These are phyloP conservation scores for Naso thynnoides DNA, from an alignment of 2,797 vertebrate genomes.

Conservation along the genomic window DNA sequence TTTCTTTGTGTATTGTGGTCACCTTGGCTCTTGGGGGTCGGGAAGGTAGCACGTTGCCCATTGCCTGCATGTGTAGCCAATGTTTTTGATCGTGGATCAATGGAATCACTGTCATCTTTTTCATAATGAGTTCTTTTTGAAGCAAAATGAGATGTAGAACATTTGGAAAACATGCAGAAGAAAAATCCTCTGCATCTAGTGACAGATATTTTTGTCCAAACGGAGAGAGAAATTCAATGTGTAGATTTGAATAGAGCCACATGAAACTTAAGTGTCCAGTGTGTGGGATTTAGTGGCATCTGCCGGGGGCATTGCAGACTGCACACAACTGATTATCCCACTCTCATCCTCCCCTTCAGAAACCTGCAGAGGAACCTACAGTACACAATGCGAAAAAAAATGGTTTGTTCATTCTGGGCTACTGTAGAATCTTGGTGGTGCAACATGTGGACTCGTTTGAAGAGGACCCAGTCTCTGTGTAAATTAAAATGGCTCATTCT, in stretches of 20 bases:
- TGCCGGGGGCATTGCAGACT: too few relatives aligned
- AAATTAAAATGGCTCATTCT: too few relatives aligned
- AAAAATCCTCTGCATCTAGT: neutral
- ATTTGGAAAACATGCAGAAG: neutral
- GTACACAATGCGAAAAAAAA: too few relatives aligned
- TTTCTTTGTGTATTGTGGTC: conserved; percentile 67
- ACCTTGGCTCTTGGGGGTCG: conserved; percentile 45
- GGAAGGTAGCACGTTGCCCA: conserved; percentile 34
- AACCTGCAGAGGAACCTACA: too few relatives aligned
- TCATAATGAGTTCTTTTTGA: conserved; percentile 14
- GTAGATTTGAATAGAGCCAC: conserved; percentile 1
- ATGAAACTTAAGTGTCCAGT: conserved; percentile 4
- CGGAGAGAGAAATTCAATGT: neutral
- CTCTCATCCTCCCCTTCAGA: too few relatives aligned
- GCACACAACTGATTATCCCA: too few relatives aligned
- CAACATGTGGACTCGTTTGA: too few relatives aligned
- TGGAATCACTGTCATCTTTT: conserved; percentile 48
- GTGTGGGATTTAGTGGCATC: too few relatives aligned
- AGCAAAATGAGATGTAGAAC: conserved; percentile 21
- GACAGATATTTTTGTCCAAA: conserved; percentile 1
- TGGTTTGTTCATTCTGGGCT: too few relatives aligned
- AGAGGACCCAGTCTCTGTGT: too few relatives aligned
- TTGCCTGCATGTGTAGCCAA: conserved; percentile 22
- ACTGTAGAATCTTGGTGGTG: too few relatives aligned
- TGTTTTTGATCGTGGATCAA: conserved; percentile 48